These are phyloP conservation scores for Calypte anna DNA, from an alignment of 2,113 vertebrate genomes.

Conservation along the genomic window DNA sequence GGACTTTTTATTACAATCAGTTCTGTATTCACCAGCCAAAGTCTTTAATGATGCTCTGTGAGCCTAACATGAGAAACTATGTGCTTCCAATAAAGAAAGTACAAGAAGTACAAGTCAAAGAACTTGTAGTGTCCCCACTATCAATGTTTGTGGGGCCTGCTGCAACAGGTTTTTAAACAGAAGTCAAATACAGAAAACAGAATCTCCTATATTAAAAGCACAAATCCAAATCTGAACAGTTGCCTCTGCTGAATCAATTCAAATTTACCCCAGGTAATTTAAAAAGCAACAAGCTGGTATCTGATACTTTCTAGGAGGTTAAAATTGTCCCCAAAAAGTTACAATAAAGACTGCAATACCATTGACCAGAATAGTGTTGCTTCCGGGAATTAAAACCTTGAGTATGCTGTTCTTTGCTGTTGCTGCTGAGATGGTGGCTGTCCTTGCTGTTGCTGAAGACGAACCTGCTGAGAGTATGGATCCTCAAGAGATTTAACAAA, in stretches of 20 bases:
- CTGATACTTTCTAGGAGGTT: neutral
- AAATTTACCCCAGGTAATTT: neutral
- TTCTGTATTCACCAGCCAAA: neutral
- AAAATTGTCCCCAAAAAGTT: neutral
- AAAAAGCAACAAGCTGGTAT: neutral
- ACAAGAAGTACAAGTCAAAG: neutral
- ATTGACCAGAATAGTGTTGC: neutral
- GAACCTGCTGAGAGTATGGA: slow-evolving; percentile 92
- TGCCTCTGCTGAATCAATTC: neutral
- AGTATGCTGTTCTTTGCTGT: slow-evolving; percentile 76
- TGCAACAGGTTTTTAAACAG: neutral
- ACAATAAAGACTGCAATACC: neutral
- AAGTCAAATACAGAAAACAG: neutral
- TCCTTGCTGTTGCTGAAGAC: slow-evolving; percentile 86
- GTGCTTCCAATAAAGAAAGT: neutral
- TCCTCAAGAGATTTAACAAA: slow-evolving; percentile 95
- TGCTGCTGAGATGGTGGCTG: slow-evolving; percentile 78
- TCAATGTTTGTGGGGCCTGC: neutral
- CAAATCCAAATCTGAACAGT: neutral
- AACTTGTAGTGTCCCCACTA: neutral
- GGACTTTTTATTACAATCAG: neutral
- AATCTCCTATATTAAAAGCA: neutral
- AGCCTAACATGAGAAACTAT: neutral
- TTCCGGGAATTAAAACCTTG: slow-evolving; percentile 68
- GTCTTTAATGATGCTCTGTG: neutral